Percentiles rank a stretch among this genome's conserved stretches.
These are phyloP conservation scores for Rhopilema esculentum DNA, from an alignment of 30 jellyfish, hydroid and myxozoan species.

Conservation along the genomic window DNA sequence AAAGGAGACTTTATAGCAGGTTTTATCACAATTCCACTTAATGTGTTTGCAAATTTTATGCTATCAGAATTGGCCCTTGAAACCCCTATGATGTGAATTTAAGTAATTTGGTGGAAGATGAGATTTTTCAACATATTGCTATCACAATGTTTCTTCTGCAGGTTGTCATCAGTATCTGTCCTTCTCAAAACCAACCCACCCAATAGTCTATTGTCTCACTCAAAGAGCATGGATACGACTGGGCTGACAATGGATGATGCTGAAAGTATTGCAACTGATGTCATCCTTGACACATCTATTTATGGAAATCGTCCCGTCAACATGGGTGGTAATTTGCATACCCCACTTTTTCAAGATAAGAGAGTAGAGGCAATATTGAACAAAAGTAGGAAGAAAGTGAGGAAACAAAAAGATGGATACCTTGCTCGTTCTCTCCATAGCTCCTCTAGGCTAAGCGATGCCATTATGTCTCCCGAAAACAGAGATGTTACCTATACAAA, in stretches of 20 bases:
- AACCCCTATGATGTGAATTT: too few relatives aligned
- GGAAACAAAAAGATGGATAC: conserved; percentile 8
- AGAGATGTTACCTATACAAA: conserved; percentile 41
- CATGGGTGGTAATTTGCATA: conserved; percentile 78
- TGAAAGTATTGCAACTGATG: conserved; percentile 67
- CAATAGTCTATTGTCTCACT: background rate
- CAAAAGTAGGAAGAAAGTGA: conserved; percentile 56
- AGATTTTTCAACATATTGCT: too few relatives aligned
- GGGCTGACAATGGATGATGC: conserved; percentile 73
- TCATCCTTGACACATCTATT: conserved; percentile 64
- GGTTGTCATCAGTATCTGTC: conserved; percentile 68
- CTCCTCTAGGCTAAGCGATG: conserved; percentile 7
- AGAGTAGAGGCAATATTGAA: conserved; percentile 58
- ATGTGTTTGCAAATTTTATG: too few relatives aligned
- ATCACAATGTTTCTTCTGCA: too few relatives aligned
- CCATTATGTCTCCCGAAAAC: conserved; percentile 38
- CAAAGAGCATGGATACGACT: conserved; percentile 40
- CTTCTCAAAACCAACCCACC: conserved; percentile 32
- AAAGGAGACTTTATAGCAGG: too few relatives aligned
- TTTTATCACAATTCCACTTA: too few relatives aligned
- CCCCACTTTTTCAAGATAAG: conserved; percentile 53
- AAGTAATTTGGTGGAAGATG: too few relatives aligned
- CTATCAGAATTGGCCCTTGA: too few relatives aligned
- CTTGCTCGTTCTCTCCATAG: conserved; percentile 64
- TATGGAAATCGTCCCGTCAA: conserved; percentile 75